Conservation (phyloP, 1,140 invertebrate genomes). For the Heterodera schachtii region DNA sequence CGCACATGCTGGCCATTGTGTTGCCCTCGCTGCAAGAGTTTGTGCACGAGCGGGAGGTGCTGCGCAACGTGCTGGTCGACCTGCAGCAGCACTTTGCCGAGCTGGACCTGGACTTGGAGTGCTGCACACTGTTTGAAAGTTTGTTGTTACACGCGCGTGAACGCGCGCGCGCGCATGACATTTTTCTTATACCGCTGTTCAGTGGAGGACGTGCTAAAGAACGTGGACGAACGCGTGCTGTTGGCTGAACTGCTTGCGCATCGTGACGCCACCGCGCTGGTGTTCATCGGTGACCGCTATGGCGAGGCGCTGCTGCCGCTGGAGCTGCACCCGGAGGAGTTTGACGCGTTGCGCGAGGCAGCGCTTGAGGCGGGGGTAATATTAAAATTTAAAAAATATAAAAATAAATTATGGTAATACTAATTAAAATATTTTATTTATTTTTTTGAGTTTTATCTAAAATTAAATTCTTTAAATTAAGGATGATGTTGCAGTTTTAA, state of each 20-base stretch:
- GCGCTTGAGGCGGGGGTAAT: slow-evolving; percentile 34
- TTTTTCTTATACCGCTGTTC: not conserved
- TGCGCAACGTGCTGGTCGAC: slow-evolving; percentile 45
- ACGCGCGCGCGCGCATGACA: not conserved
- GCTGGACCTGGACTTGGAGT: slow-evolving; percentile 49
- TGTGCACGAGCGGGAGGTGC: slow-evolving; percentile 46
- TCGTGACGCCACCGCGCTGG: slow-evolving; percentile 42
- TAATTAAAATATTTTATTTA: not conserved
- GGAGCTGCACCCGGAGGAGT: slow-evolving; percentile 48
- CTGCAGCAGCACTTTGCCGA: slow-evolving; percentile 54
- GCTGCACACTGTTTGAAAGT: slow-evolving; percentile 47
- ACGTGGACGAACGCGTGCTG: slow-evolving; percentile 39
- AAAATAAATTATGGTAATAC: not conserved
- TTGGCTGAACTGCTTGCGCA: slow-evolving; percentile 33
- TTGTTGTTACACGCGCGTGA: not conserved
- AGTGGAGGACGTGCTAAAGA: slow-evolving; percentile 32
- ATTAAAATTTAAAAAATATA: slow-evolving; percentile 33
- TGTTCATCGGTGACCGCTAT: slow-evolving; percentile 54
- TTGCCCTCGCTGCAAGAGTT: slow-evolving; percentile 45
- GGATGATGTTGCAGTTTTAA: slow-evolving; percentile 36
- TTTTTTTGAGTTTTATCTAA: slow-evolving; percentile 2
- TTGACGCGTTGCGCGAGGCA: slow-evolving; percentile 44
- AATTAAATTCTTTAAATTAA: slow-evolving; percentile 17
- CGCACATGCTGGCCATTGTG: slow-evolving; percentile 26
- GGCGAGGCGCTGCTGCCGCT: slow-evolving; percentile 50